Evolutionary conservation across 2,888 invertebrate species (phyloP).

Genomic region (Nymphalis polychloros): DNA sequence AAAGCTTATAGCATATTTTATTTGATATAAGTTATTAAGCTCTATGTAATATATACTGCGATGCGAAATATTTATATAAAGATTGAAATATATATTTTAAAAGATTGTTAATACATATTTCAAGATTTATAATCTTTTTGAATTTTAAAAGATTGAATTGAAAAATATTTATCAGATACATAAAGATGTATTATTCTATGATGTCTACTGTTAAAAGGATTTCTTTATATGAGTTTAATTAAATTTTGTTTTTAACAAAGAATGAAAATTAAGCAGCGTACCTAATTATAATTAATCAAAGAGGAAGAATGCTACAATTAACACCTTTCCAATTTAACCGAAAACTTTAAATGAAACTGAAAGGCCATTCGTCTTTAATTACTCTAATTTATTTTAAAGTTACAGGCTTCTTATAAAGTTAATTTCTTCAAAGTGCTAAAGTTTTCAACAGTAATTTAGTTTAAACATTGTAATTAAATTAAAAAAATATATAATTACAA

Average conservation of each 20-base stretch:
- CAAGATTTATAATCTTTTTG: no score
- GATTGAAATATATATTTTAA: no score
- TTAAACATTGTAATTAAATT: conserved; percentile 25
- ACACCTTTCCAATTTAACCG: conserved; percentile 29
- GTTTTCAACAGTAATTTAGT: conserved; percentile 33
- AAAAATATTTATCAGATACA: no score
- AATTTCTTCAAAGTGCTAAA: conserved; percentile 34
- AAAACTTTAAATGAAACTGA: conserved; percentile 34
- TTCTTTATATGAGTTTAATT: no score
- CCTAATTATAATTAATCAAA: background rate
- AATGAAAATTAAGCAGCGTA: background rate
- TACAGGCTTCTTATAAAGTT: conserved; percentile 35
- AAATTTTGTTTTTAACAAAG: background rate
- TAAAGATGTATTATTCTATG: no score
- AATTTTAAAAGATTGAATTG: no score
- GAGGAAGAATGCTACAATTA: conserved; percentile 17
- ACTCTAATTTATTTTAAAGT: conserved; percentile 35
- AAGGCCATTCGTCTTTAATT: conserved; percentile 36
- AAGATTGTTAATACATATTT: no score
- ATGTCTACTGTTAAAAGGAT: no score
- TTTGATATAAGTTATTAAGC: background rate
- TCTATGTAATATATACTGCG: background rate
- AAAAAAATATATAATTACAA: conserved; percentile 1
- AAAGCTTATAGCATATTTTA: conserved; percentile 6
- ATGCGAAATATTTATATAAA: no score